phyloP scores from a whole-genome alignment of 92 coral and sea anemone species.

The Phenganax marumi region DNA sequence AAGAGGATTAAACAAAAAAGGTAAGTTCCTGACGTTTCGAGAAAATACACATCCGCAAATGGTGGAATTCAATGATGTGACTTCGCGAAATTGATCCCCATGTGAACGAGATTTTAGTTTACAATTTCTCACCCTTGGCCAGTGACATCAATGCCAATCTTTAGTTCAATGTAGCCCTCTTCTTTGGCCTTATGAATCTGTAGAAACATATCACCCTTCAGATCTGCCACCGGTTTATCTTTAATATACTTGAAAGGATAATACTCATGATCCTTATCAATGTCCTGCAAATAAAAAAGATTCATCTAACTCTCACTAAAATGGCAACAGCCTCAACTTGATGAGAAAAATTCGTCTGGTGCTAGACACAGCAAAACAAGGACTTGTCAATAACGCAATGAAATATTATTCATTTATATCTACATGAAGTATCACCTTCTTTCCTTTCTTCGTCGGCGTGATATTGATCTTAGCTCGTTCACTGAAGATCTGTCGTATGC shows the following conservation, averaged over 20 bases:
- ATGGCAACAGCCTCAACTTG: neutral
- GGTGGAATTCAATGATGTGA: no score
- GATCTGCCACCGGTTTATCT: slow-evolving; percentile 80
- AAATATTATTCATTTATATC: no score
- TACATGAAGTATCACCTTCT: slow-evolving; percentile 64
- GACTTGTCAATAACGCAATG: neutral
- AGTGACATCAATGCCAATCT: slow-evolving; percentile 70
- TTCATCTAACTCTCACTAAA: neutral
- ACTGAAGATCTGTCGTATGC: slow-evolving; percentile 86
- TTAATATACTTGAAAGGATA: slow-evolving; percentile 80
- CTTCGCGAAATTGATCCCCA: neutral
- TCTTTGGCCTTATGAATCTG: slow-evolving; percentile 80
- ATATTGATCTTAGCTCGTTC: slow-evolving; percentile 89
- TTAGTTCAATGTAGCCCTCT: slow-evolving; percentile 73
- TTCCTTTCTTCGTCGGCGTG: slow-evolving; percentile 90
- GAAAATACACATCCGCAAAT: neutral
- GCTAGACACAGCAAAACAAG: neutral
- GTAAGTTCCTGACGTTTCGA: neutral
- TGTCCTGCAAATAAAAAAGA: slow-evolving; percentile 64
- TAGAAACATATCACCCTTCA: slow-evolving; percentile 91
- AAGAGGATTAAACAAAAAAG: no score
- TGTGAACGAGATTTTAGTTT: neutral
- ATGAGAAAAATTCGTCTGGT: neutral
- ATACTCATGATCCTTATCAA: slow-evolving; percentile 86
- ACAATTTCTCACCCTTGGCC: slow-evolving; percentile 45